phyloP scores from a whole-genome alignment of 2,113 vertebrate species.

The Xiphophorus couchianus region DNA sequence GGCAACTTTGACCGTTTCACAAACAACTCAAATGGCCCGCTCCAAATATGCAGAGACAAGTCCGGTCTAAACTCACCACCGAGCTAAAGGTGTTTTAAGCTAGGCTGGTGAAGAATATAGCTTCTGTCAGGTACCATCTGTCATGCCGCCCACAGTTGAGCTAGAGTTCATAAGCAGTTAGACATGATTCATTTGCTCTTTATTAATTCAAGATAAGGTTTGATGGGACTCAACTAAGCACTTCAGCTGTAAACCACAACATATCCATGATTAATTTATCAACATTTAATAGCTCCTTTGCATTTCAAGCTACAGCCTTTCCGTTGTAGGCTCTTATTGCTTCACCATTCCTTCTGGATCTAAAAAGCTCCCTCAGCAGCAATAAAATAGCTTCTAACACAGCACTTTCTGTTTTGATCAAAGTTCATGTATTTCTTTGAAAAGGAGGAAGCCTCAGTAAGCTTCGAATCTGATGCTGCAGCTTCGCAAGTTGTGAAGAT shows the following conservation, averaged over 20 bases:
- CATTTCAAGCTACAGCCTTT: background rate
- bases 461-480: background rate
- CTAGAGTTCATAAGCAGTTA: constrained; percentile 38
- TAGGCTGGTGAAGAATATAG: background rate
- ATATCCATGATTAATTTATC: background rate
- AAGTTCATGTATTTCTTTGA: background rate
- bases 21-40: background rate
- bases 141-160: constrained; percentile 25
- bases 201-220: constrained; percentile 21
- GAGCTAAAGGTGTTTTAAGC: constrained; percentile 21
- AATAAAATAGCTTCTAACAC: background rate
- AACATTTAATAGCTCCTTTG: background rate
- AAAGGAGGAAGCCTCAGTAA: background rate
- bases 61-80: background rate
- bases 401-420: constrained; percentile 1
- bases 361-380: background rate
- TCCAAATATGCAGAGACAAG: background rate
- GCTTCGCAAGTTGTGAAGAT: background rate
- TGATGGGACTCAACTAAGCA: constrained; percentile 16
- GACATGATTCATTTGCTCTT: constrained; percentile 26
- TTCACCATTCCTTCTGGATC: background rate
- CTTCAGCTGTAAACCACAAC: constrained; percentile 1
- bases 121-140: constrained; percentile 31
- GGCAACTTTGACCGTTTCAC: no score
- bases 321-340: background rate